Percentiles rank a stretch among this genome's conserved stretches.
Conservation (phyloP, 2,113 vertebrate genomes). For the Cathartes aura region DNA sequence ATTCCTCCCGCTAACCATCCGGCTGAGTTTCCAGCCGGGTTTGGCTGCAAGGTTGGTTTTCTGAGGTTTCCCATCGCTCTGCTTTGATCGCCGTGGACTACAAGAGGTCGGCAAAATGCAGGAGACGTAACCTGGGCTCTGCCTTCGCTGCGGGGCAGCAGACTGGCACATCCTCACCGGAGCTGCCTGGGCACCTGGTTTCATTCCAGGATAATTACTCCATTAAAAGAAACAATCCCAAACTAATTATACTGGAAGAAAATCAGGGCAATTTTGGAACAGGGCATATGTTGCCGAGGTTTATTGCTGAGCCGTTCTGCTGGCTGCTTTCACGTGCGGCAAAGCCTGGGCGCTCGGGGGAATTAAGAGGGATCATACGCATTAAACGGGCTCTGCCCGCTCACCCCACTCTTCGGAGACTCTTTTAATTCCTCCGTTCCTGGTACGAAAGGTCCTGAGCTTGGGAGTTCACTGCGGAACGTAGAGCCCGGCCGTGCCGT, state of each 20-base stretch:
- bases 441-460: not conserved
- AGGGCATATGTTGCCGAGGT: rapidly evolving
- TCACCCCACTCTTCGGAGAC: not conserved
- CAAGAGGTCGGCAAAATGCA: not conserved
- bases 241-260: not conserved
- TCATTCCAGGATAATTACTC: not conserved
- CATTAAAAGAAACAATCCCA: not conserved
- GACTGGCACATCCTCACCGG: not conserved
- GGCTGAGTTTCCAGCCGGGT: not conserved
- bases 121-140: not conserved
- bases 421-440: not conserved
- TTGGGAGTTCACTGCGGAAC: not conserved
- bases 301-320: not conserved
- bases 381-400: not conserved
- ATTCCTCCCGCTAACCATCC: not conserved
- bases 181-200: not conserved
- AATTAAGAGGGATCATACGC: not conserved
- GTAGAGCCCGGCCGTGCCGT: rapidly evolving
- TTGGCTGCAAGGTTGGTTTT: rapidly evolving
- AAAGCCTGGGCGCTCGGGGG: not conserved
- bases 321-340: not conserved
- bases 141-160: not conserved
- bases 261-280: not conserved
- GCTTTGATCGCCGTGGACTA: not conserved
- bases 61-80: not conserved